phyloP scores from a whole-genome alignment of 2,113 vertebrate genomes.

The Nematolebias whitei region DNA sequence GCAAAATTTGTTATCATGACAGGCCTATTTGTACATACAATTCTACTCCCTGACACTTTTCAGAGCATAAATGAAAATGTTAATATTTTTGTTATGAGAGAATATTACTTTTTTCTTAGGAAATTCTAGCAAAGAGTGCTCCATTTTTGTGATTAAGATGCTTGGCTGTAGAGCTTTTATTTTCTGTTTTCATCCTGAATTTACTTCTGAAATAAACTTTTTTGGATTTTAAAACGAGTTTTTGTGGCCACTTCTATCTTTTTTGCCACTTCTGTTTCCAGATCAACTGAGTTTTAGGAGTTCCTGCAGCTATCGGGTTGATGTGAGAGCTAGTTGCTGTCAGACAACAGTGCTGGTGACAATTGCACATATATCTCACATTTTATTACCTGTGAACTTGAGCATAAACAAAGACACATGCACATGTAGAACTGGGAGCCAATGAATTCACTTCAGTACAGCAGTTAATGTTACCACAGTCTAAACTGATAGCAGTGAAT shows the following conservation, averaged over 20 bases:
- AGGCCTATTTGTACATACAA: too few species aligned
- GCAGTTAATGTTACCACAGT: not conserved
- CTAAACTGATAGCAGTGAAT: too few species aligned
- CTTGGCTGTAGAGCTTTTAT: not conserved
- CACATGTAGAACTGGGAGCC: constrained; percentile 1
- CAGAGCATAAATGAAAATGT: not conserved
- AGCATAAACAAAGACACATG: not conserved
- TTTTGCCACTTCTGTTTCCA: too few species aligned
- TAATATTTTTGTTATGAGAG: too few species aligned
- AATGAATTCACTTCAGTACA: not conserved
- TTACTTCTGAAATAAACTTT: not conserved
- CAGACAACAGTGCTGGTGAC: not conserved
- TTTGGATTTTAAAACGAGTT: not conserved
- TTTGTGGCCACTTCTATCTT: too few species aligned
- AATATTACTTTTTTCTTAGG: too few species aligned
- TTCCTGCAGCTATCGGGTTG: constrained; percentile 6
- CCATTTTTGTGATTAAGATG: not conserved
- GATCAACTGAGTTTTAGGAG: constrained; percentile 24
- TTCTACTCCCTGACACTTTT: too few species aligned
- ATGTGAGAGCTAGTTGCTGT: constrained; percentile 30
- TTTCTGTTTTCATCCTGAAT: not conserved
- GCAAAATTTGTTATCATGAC: too few species aligned
- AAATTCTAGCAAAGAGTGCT: too few species aligned
- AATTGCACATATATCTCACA: not conserved
- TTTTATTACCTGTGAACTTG: not conserved